Percentiles rank a stretch among this genome's conserved stretches.
Conservation (phyloP, 2,888 invertebrate genomes). For the Heliconius ismenius region DNA sequence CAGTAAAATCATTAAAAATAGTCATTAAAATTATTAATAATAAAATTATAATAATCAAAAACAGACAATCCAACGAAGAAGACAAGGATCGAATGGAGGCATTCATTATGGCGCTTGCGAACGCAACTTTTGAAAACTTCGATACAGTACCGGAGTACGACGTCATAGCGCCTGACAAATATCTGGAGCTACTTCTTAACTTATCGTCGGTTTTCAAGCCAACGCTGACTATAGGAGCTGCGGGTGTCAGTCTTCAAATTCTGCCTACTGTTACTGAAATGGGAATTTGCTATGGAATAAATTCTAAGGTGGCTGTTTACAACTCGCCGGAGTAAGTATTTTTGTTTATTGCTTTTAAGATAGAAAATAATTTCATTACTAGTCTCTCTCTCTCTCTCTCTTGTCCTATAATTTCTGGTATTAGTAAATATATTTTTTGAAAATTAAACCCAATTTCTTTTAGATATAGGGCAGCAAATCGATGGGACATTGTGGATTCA, state of each 20-base stretch:
- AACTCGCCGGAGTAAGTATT: constrained; percentile 79
- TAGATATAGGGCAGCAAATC: constrained; percentile 82
- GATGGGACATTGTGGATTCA: constrained; percentile 75
- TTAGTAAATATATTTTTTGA: neutral
- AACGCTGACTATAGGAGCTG: constrained; percentile 78
- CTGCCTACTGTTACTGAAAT: constrained; percentile 85
- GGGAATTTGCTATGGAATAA: constrained; percentile 86
- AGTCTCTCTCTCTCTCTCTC: too few relatives aligned
- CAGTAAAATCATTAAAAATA: neutral
- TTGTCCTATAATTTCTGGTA: too few relatives aligned
- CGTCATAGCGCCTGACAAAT: constrained; percentile 81
- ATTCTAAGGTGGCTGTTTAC: constrained; percentile 84
- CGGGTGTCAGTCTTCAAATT: constrained; percentile 76
- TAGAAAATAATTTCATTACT: too few relatives aligned
- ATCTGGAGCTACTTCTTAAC: constrained; percentile 79
- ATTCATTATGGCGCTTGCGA: constrained; percentile 81
- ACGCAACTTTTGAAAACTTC: constrained; percentile 83
- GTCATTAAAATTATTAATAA: neutral
- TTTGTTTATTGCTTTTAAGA: too few relatives aligned
- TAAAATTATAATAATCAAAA: neutral
- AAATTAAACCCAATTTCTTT: neutral
- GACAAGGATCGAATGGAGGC: constrained; percentile 79
- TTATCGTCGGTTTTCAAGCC: constrained; percentile 78
- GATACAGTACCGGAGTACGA: constrained; percentile 79
- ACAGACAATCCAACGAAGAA: constrained; percentile 58